Conservation (phyloP, 2,113 vertebrate genomes). For the Nyctereutes procyonoides region DNA sequence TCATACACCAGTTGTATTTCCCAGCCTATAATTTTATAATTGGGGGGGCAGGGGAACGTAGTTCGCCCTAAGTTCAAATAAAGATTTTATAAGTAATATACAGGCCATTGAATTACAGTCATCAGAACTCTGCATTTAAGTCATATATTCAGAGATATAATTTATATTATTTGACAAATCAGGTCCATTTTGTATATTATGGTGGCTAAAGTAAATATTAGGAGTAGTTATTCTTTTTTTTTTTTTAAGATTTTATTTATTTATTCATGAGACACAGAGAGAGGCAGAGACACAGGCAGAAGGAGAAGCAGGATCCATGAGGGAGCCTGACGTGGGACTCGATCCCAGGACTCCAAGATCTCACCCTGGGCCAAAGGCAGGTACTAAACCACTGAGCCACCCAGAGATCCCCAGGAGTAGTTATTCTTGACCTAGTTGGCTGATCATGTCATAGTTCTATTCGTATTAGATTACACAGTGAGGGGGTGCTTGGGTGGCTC, state of each 20-base stretch:
- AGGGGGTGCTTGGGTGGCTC: no score
- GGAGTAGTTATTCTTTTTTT: not conserved
- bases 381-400: no score
- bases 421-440: not conserved
- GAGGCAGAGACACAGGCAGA: no score
- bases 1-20: not conserved
- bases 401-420: not conserved
- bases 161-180: conserved; percentile 25
- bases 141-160: not conserved
- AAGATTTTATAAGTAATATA: not conserved
- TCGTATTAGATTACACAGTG: not conserved
- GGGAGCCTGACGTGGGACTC: no score
- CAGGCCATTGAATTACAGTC: not conserved
- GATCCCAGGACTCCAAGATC: no score
- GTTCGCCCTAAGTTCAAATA: not conserved
- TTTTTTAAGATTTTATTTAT: no score
- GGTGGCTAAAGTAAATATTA: not conserved
- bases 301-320: no score
- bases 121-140: not conserved
- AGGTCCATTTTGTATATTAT: not conserved
- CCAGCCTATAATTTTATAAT: not conserved
- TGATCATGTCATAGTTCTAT: not conserved
- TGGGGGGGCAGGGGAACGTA: not conserved
- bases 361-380: no score
- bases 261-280: no score